These are phyloP conservation scores for Leptogaster cylindrica DNA, from an alignment of 2,888 invertebrate species.

Conservation along the genomic window DNA sequence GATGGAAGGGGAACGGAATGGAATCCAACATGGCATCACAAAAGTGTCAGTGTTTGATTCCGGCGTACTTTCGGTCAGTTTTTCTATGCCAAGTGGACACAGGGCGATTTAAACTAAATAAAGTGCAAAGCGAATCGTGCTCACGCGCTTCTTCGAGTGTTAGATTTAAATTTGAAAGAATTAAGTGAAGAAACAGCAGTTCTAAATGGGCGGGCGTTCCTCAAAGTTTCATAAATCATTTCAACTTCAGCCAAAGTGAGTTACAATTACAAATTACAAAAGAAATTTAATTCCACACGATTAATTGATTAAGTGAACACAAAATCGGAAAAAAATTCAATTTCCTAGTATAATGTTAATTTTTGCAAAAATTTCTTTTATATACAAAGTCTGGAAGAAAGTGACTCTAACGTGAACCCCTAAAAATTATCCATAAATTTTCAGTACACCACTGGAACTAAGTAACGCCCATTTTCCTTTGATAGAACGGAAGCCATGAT, in stretches of 20 bases:
- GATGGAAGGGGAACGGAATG: constrained; percentile 22
- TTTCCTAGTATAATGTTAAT: background rate
- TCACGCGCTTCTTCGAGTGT: background rate
- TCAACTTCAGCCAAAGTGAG: background rate
- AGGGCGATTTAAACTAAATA: background rate
- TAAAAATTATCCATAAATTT: constrained; percentile 5
- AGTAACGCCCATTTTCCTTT: constrained; percentile 46
- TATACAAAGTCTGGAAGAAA: background rate
- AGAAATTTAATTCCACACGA: background rate
- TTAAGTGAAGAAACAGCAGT: background rate
- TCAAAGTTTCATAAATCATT: background rate
- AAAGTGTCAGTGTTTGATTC: constrained; percentile 25
- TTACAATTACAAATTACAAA: background rate
- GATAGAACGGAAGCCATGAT: constrained; percentile 62
- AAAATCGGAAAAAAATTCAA: no score
- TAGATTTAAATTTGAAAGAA: background rate
- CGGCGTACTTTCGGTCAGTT: constrained; percentile 6
- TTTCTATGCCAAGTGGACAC: background rate
- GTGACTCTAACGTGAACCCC: constrained; percentile 8
- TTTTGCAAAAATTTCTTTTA: constrained; percentile 2
- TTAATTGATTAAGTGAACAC: no score
- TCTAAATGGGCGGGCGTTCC: constrained; percentile 18
- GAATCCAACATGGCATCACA: constrained; percentile 35
- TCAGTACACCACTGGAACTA: constrained; percentile 42
- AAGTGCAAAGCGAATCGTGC: constrained; percentile 1